Evolutionary conservation across 2,797 vertebrate genomes (phyloP).

Genomic region (Scyliorhinus canicula): DNA sequence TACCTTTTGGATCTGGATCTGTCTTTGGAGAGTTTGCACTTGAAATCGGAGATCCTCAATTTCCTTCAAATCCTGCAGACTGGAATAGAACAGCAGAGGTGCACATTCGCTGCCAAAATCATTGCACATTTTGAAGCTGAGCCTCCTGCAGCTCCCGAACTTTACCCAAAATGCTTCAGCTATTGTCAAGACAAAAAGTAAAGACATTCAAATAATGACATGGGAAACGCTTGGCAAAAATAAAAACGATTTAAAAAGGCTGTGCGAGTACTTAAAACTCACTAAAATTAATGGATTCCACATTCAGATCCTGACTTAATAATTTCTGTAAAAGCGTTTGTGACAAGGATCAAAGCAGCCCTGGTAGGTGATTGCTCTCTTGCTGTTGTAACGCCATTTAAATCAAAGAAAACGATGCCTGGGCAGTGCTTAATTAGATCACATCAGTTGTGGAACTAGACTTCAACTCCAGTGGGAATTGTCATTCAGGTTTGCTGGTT

Average conservation of each 20-base stretch:
- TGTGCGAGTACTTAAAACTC: background rate
- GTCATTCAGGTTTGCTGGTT: background rate
- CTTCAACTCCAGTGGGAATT: background rate
- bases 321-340: background rate
- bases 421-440: background rate
- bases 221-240: background rate
- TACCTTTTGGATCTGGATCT: slow-evolving; percentile 61
- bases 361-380: background rate
- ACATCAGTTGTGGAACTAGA: background rate
- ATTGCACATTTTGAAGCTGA: background rate
- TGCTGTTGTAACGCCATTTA: background rate
- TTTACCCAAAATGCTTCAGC: background rate
- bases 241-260: background rate
- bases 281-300: background rate
- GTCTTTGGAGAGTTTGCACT: slow-evolving; percentile 53
- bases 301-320: background rate
- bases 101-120: background rate
- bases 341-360: background rate
- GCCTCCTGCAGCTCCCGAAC: background rate
- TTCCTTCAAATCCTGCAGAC: slow-evolving; percentile 53
- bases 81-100: slow-evolving; percentile 55
- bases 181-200: background rate
- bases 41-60: slow-evolving; percentile 52
- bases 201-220: background rate
- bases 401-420: background rate